These are phyloP conservation scores for Merops nubicus DNA, from an alignment of 2,113 vertebrate species.

Conservation along the genomic window DNA sequence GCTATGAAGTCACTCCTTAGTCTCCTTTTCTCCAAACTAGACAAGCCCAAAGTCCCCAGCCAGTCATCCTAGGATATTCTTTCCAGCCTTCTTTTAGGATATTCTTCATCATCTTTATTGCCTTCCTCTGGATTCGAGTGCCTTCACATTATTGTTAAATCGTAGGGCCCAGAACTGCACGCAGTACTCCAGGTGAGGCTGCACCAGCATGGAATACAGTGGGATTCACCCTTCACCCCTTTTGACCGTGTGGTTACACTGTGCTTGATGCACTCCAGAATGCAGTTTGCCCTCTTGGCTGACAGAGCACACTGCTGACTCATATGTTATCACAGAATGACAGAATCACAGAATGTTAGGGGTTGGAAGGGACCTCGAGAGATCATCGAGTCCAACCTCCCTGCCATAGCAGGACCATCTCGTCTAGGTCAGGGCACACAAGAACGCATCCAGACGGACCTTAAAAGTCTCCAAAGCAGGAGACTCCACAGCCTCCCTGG, in stretches of 20 bases:
- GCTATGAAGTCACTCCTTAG: background rate
- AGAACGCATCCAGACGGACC: no score
- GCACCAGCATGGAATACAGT: background rate
- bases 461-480: no score
- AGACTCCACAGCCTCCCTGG: no score
- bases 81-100: no score
- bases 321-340: no score
- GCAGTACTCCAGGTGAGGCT: background rate
- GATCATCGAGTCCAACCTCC: no score
- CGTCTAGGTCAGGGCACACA: no score
- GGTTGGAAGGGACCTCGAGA: no score
- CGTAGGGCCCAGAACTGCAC: background rate
- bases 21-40: background rate
- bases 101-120: background rate
- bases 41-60: background rate
- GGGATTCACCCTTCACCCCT: no score
- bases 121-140: rapidly evolving
- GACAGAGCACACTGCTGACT: background rate
- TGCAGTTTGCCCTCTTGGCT: background rate
- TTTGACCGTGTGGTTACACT: background rate
- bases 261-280: background rate
- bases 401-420: no score
- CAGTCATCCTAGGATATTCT: background rate
- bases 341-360: no score
- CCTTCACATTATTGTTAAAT: background rate